These are phyloP conservation scores for Drosophila multiciliata DNA, from an alignment of 2,888 invertebrate species.

Conservation along the genomic window DNA sequence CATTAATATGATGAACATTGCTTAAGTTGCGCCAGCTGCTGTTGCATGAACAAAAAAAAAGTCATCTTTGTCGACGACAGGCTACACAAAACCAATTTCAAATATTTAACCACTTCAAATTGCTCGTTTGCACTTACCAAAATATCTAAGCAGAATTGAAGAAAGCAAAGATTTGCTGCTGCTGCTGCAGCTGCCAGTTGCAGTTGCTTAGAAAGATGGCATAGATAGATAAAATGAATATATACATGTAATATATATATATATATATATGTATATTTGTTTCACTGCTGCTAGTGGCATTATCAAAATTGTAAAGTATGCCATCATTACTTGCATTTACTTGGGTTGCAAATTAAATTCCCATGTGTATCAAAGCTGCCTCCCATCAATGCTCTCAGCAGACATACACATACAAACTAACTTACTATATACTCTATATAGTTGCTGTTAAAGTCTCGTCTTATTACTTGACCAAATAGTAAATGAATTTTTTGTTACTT, in stretches of 20 bases:
- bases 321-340: conserved; percentile 63
- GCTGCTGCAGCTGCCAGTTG: conserved; percentile 18
- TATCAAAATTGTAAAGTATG: conserved; percentile 77
- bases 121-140: conserved; percentile 79
- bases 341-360: conserved; percentile 73
- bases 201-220: conserved; percentile 41
- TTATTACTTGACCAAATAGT: neutral
- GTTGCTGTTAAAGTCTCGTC: neutral
- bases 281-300: conserved; percentile 56
- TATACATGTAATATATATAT: conserved; percentile 4
- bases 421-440: neutral
- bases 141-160: conserved; percentile 75
- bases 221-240: conserved; percentile 34
- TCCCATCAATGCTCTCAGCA: conserved; percentile 9
- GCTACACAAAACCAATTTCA: conserved; percentile 74
- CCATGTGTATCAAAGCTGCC: conserved; percentile 49
- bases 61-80: conserved; percentile 12
- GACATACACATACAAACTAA: neutral
- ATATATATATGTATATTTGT: conserved; percentile 20
- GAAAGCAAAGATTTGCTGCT: conserved; percentile 29
- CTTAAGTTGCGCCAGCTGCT: conserved; percentile 32
- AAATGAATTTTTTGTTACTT: neutral
- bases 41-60: conserved; percentile 12
- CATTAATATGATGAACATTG: conserved; percentile 66
- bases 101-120: conserved; percentile 79